Conservation (phyloP, 2,888 invertebrate species). For the Digitonthophagus gazella region DNA sequence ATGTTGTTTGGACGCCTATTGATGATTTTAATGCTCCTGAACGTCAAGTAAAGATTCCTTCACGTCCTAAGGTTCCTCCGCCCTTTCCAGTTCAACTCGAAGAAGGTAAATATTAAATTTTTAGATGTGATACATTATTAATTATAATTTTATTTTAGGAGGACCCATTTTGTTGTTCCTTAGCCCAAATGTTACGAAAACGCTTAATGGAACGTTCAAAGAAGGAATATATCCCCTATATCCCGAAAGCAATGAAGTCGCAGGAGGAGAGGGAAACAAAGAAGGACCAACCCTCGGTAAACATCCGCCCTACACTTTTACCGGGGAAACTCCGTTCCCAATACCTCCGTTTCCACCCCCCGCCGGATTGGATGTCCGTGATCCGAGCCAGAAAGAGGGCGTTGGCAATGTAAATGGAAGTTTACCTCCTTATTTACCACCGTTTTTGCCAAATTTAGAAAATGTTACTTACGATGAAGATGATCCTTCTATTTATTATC, state of each 20-base stretch:
- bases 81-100: conserved; percentile 90
- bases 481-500: conserved; percentile 88
- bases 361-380: conserved; percentile 54
- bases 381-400: conserved; percentile 37
- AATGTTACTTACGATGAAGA: conserved; percentile 74
- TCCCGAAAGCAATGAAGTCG: conserved; percentile 48
- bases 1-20: conserved; percentile 70
- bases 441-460: conserved; percentile 52
- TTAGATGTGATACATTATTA: neutral
- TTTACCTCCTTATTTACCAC: conserved; percentile 44
- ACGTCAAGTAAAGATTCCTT: conserved; percentile 81
- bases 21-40: conserved; percentile 81
- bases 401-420: conserved; percentile 45
- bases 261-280: conserved; percentile 49
- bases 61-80: conserved; percentile 82
- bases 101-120: conserved; percentile 51
- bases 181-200: conserved; percentile 74
- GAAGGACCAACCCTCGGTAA: conserved; percentile 53
- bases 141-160: conserved; percentile 38
- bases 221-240: conserved; percentile 48
- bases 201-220: conserved; percentile 65
- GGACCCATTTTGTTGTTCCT: conserved; percentile 81
- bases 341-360: conserved; percentile 63
- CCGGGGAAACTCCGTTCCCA: conserved; percentile 65
- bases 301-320: conserved; percentile 64